Base-by-base conservation (phyloP, 2,888 invertebrate genomes). In the Ochropacha duplaris region DNA sequence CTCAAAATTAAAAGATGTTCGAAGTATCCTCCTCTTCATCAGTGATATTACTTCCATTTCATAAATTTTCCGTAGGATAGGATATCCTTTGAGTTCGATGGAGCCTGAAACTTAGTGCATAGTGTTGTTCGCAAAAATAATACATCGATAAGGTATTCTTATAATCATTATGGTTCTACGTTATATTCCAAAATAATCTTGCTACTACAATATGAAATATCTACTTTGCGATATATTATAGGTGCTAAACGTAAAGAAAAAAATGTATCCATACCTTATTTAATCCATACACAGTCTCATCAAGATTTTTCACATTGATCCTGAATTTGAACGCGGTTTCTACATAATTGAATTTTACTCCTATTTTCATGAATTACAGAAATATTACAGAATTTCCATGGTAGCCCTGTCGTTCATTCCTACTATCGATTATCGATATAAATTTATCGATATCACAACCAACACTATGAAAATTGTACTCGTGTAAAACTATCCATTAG, bases 401-500 rank as follows among this genome's bases (percentile, higher is more conserved):
- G n/a, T n/a, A n/a, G n/a, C n/a, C n/a, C n/a, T n/a, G n/a, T 24
- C 24, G 24, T 24, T 24, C 5, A 24, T 24, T 24, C 2, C 24
- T n/a, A n/a, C n/a, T n/a, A n/a, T n/a, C n/a, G n/a, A n/a, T n/a
- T 22, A 34, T 34, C 52, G 52, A 52, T 31, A 31, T 44, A 36
- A 4, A 36, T 39, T n/a, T n/a, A 44, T 44, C 16, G 5, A 44
- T 44, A 8, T n/a, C 16, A 19, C 52, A 31, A 6, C 6, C 52
- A 52, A 19, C 52, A 19, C 31, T 52, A 31, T 26, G 11, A 11
- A 52, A 52, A n/a, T n/a, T 44, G 52, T 58, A 60, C 55, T 44
- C 50, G 57, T 57, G 49, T 24, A 52, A 52, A 52, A 52, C 58
- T 58, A 59, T 60, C 68, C 72, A 68, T 71, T 72, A 69, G 68